phyloP scores from a whole-genome alignment of 2,888 invertebrate species.

The Halictus quadricinctus region DNA sequence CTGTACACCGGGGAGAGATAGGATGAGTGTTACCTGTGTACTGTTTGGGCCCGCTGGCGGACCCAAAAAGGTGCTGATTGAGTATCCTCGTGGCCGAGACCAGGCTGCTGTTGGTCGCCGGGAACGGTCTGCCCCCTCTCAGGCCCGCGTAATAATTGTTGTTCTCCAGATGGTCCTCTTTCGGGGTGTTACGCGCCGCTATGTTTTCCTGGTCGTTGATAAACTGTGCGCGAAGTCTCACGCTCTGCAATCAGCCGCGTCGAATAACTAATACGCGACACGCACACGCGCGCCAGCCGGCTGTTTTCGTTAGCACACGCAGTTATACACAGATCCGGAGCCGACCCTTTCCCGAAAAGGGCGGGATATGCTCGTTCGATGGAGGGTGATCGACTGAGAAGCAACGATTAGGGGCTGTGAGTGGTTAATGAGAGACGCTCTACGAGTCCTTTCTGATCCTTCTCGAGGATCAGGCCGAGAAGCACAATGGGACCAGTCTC shows the following conservation, averaged over 20 bases:
- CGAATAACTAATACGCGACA: slow-evolving; percentile 47
- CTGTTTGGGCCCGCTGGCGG: slow-evolving; percentile 83
- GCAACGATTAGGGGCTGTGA: not conserved
- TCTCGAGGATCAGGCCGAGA: not conserved
- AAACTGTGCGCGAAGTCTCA: slow-evolving; percentile 75
- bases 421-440: slow-evolving; percentile 1
- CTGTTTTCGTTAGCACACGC: slow-evolving; percentile 17
- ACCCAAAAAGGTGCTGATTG: slow-evolving; percentile 89
- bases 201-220: slow-evolving; percentile 75
- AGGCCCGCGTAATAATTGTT: slow-evolving; percentile 82
- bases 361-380: not conserved
- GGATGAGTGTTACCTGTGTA: slow-evolving; percentile 75
- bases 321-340: slow-evolving; percentile 19
- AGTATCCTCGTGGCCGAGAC: slow-evolving; percentile 89
- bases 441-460: slow-evolving; percentile 10
- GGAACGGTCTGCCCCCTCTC: slow-evolving; percentile 82
- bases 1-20: not conserved
- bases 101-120: slow-evolving; percentile 86
- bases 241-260: slow-evolving; percentile 73
- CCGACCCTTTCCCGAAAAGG: not conserved
- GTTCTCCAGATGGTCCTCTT: slow-evolving; percentile 70
- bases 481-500: not conserved
- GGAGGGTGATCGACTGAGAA: slow-evolving; percentile 9
- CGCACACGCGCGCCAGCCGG: not conserved
- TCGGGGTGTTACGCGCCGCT: slow-evolving; percentile 60